Conservation (phyloP, 2,888 invertebrate genomes). For the Kuschelorhynchus macadamiae region DNA sequence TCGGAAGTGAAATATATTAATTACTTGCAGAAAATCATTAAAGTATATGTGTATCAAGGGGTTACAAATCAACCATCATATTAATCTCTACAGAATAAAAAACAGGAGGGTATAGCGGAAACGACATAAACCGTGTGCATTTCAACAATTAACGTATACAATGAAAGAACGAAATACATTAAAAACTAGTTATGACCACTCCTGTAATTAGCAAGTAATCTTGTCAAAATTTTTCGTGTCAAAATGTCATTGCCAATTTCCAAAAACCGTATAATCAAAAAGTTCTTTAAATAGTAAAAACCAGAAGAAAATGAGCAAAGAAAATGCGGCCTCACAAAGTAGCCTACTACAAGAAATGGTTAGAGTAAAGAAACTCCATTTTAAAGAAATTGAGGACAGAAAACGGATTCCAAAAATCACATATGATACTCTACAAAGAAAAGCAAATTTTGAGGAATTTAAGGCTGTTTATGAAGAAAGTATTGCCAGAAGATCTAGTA, state of each 20-base stretch:
- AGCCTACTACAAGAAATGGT: slow-evolving; percentile 33
- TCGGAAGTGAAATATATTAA: too few species aligned
- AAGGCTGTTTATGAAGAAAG: slow-evolving; percentile 26
- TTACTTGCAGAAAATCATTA: too few species aligned
- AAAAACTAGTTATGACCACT: slow-evolving; percentile 2
- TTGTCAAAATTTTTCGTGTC: slow-evolving; percentile 44
- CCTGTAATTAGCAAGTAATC: not conserved
- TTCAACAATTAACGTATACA: too few species aligned
- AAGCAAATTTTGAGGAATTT: slow-evolving; percentile 39
- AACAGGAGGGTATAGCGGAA: too few species aligned
- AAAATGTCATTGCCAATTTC: slow-evolving; percentile 43
- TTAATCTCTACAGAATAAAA: too few species aligned
- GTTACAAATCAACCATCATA: too few species aligned
- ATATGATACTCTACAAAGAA: slow-evolving; percentile 26
- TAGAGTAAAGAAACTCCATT: slow-evolving; percentile 35
- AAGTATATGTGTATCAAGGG: too few species aligned
- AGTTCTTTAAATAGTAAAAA: slow-evolving; percentile 19
- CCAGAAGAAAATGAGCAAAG: slow-evolving; percentile 23
- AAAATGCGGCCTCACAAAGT: slow-evolving; percentile 31
- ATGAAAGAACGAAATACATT: too few species aligned
- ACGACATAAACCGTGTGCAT: too few species aligned
- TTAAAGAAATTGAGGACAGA: slow-evolving; percentile 9
- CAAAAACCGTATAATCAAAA: slow-evolving; percentile 26
- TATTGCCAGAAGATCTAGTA: not conserved
- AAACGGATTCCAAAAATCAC: not conserved